These are phyloP conservation scores for Leptoteleia sp. DNA, from an alignment of 1,140 invertebrate species.

Conservation along the genomic window DNA sequence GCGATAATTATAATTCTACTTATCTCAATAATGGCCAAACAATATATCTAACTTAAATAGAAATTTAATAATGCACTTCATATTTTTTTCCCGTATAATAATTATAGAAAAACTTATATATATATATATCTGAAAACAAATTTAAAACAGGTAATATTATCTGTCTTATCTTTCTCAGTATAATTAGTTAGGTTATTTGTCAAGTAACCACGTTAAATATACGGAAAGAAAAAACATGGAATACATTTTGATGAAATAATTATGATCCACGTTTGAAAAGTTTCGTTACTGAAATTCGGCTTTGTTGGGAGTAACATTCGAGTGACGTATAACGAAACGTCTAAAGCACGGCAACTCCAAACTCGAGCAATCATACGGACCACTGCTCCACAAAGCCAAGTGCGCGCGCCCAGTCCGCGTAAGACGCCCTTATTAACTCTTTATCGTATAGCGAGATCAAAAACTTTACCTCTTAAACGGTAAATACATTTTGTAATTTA, in stretches of 20 bases:
- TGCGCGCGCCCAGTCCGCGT: slow-evolving; percentile 54
- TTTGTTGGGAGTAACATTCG: slow-evolving; percentile 28
- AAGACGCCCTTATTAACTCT: slow-evolving; percentile 71
- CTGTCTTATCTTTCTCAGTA: too few species aligned
- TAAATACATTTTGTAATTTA: too few species aligned
- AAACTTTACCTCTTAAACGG: slow-evolving; percentile 39
- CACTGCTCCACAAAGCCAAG: slow-evolving; percentile 78
- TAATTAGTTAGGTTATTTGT: too few species aligned
- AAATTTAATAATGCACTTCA: too few species aligned
- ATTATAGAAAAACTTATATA: too few species aligned
- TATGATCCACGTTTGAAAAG: slow-evolving; percentile 25
- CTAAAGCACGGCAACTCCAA: slow-evolving; percentile 70
- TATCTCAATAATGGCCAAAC: too few species aligned
- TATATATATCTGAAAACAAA: too few species aligned
- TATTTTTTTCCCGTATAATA: too few species aligned
- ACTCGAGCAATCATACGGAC: slow-evolving; percentile 80
- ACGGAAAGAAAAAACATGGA: slow-evolving; percentile 3
- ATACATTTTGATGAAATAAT: slow-evolving; percentile 19
- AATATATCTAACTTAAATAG: too few species aligned
- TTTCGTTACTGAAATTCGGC: slow-evolving; percentile 18
- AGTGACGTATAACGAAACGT: slow-evolving; percentile 41
- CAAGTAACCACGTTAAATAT: neutral
- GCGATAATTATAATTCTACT: too few species aligned
- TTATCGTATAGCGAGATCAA: slow-evolving; percentile 49
- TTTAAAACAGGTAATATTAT: too few species aligned